A percentile compares a stretch with the other conserved stretches of the same genome.
Conservation (phyloP, 2,797 vertebrate genomes). For the Acomys russatus region DNA sequence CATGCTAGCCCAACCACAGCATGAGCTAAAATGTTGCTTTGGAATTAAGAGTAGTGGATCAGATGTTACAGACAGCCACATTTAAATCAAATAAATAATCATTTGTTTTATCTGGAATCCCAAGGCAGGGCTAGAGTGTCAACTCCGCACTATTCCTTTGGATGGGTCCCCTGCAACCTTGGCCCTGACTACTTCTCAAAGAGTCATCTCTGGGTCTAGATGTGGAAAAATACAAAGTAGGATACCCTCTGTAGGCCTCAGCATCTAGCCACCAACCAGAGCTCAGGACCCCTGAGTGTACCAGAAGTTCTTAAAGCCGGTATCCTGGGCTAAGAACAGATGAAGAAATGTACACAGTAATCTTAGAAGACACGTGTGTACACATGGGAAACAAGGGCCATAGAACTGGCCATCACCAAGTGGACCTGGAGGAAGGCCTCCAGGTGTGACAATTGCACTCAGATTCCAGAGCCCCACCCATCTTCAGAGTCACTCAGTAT, state of each 20-base stretch:
- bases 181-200: background rate
- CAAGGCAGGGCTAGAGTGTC: background rate
- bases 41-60: background rate
- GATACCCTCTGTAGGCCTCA: too few species aligned
- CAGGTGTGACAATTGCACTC: background rate
- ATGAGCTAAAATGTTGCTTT: background rate
- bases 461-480: background rate
- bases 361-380: background rate
- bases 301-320: background rate
- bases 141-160: background rate
- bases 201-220: background rate
- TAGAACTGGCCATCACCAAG: background rate
- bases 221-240: background rate
- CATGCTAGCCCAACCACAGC: too few species aligned
- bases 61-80: background rate
- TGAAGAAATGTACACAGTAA: background rate
- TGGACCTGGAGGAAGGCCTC: background rate
- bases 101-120: conserved; percentile 1
- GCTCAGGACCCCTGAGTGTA: background rate
- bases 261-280: background rate
- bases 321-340: background rate
- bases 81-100: background rate
- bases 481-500: background rate
- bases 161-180: background rate
- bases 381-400: background rate